Evolutionary conservation across 2,797 vertebrate genomes (phyloP).

Genomic region (Taenioides sp.): DNA sequence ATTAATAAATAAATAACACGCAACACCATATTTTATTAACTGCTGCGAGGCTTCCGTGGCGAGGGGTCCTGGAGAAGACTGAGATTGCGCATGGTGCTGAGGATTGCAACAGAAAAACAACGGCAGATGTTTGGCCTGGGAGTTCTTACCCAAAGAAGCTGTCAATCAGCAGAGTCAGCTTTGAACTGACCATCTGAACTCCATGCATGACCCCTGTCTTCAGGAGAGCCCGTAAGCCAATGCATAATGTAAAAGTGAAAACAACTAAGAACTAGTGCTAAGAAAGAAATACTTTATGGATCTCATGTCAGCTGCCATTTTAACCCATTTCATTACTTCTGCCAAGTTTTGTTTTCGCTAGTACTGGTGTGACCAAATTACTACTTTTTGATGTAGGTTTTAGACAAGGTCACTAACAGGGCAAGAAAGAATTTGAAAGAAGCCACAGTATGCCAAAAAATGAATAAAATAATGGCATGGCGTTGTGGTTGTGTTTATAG

Average conservation of each 20-base stretch:
- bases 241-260: conserved; percentile 7
- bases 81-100: conserved; percentile 45
- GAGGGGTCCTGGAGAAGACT: conserved; percentile 51
- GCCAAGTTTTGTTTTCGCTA: neutral
- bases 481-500: too few relatives aligned
- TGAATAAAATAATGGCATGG: too few relatives aligned
- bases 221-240: neutral
- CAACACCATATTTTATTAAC: conserved; percentile 79
- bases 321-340: neutral
- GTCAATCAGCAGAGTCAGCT: neutral
- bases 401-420: neutral
- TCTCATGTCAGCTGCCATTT: neutral
- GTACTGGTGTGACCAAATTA: neutral
- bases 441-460: too few relatives aligned
- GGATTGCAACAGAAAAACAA: conserved; percentile 46
- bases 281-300: neutral
- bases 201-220: conserved; percentile 2
- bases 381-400: neutral
- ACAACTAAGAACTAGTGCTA: neutral
- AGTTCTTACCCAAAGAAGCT: conserved; percentile 6
- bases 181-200: conserved; percentile 10
- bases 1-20: conserved; percentile 78
- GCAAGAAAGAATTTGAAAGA: neutral
- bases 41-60: conserved; percentile 50
- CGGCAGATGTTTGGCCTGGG: conserved; percentile 26